phyloP scores from a whole-genome alignment of 2,113 vertebrate genomes.

The Crotalus tigris region DNA sequence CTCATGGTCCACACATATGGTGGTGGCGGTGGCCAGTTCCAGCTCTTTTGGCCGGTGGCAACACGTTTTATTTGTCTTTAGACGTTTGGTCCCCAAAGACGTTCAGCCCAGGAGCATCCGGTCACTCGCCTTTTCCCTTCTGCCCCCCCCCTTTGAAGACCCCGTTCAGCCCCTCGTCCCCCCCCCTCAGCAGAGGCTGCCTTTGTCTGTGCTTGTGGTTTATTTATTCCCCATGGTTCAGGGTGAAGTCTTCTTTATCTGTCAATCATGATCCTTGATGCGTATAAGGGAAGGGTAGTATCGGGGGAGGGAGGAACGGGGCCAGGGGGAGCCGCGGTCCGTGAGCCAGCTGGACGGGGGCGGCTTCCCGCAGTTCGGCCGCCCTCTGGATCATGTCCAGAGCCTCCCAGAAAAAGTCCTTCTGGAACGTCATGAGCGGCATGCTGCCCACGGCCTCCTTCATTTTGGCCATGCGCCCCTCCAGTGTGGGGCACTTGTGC shows the following conservation, averaged over 20 bases:
- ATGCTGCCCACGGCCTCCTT: constrained; percentile 65
- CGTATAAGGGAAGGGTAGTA: neutral
- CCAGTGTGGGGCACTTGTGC: constrained; percentile 54
- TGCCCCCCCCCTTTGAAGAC: neutral
- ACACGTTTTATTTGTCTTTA: neutral
- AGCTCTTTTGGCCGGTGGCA: no score
- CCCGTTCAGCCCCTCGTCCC: no score
- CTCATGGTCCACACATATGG: no score
- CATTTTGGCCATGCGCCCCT: constrained; percentile 62
- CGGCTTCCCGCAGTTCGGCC: constrained; percentile 8
- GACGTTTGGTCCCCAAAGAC: neutral
- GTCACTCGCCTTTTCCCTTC: no score
- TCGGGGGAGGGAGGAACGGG: neutral
- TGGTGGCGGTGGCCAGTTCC: neutral
- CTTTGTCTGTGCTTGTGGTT: neutral
- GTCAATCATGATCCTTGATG: constrained; percentile 26
- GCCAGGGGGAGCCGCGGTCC: neutral
- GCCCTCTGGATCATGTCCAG: constrained; percentile 62
- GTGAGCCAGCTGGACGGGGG: constrained; percentile 34
- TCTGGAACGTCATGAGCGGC: constrained; percentile 62
- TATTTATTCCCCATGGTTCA: constrained; percentile 16
- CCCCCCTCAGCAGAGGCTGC: neutral
- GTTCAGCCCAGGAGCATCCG: no score
- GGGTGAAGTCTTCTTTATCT: neutral
- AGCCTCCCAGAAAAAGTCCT: constrained; percentile 66